Percentiles rank a stretch among this genome's conserved stretches.
Evolutionary conservation across 1,140 invertebrate genomes (phyloP).

Genomic region (Procambarus virginalis): DNA sequence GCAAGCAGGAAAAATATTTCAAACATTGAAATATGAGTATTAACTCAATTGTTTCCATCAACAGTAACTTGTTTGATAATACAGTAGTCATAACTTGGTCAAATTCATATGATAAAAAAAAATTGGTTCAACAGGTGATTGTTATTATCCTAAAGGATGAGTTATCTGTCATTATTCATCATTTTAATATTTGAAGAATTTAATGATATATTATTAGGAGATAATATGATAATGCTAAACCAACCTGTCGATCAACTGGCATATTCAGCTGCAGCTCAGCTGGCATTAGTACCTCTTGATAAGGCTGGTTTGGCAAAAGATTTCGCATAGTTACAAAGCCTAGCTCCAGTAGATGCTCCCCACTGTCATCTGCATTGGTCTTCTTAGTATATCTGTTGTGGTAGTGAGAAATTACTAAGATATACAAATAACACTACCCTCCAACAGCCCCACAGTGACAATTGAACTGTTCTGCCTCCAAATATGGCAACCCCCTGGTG

Average conservation of each 20-base stretch:
- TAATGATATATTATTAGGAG: background rate
- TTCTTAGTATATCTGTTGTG: conserved; percentile 91
- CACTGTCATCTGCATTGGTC: conserved; percentile 96
- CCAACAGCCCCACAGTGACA: no score
- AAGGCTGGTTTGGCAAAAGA: conserved; percentile 93
- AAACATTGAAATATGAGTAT: no score
- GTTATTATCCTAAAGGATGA: no score
- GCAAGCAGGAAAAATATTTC: no score
- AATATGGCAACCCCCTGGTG: no score
- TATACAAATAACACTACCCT: no score
- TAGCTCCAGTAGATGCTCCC: conserved; percentile 97
- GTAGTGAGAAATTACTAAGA: background rate
- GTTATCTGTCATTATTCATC: background rate
- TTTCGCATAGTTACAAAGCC: conserved; percentile 97
- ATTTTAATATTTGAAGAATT: background rate
- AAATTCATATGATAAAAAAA: no score
- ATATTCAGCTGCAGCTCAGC: conserved; percentile 91
- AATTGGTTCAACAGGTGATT: no score
- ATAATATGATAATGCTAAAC: background rate
- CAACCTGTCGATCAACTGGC: conserved; percentile 85
- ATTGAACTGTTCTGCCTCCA: no score
- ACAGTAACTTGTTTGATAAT: no score
- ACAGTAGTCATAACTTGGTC: no score
- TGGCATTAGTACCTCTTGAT: conserved; percentile 92
- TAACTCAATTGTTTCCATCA: no score